Percentiles rank a stretch among this genome's conserved stretches.
These are phyloP conservation scores for Tangara arthus DNA, from an alignment of 2,797 vertebrate species.

Conservation along the genomic window DNA sequence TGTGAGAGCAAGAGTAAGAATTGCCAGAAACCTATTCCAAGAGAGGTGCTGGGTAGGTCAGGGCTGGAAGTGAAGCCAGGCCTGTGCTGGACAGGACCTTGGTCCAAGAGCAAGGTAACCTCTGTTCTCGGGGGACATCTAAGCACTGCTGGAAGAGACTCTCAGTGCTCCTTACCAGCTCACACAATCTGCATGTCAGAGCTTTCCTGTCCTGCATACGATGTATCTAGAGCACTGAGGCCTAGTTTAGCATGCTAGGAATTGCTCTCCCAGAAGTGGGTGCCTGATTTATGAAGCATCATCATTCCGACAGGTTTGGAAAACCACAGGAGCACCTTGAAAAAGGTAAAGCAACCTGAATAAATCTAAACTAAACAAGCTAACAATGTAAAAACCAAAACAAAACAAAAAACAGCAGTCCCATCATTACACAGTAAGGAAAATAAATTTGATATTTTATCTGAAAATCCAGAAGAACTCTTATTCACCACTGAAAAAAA, in stretches of 20 bases:
- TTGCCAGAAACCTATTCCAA: not conserved
- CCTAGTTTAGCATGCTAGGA: not conserved
- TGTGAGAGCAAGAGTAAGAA: not conserved
- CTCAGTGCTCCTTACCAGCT: not conserved
- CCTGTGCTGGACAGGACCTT: not conserved
- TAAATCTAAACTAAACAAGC: not conserved
- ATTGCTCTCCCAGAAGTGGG: not conserved
- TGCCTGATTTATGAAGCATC: not conserved
- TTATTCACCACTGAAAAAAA: not conserved
- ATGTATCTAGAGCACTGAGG: not conserved
- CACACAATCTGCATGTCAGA: not conserved
- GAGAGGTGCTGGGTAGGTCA: not conserved
- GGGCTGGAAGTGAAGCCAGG: not conserved
- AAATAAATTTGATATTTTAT: not conserved
- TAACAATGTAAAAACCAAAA: not conserved
- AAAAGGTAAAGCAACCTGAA: not conserved
- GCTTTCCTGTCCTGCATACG: accelerated
- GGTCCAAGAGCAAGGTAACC: not conserved
- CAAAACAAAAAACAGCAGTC: not conserved
- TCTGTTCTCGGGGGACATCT: not conserved
- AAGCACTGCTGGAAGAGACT: not conserved
- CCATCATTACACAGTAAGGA: not conserved
- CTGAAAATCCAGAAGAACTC: not conserved
- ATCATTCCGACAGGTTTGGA: not conserved
- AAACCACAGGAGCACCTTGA: not conserved